These are phyloP conservation scores for Rattus rattus DNA, from an alignment of 2,113 vertebrate genomes.

Conservation along the genomic window DNA sequence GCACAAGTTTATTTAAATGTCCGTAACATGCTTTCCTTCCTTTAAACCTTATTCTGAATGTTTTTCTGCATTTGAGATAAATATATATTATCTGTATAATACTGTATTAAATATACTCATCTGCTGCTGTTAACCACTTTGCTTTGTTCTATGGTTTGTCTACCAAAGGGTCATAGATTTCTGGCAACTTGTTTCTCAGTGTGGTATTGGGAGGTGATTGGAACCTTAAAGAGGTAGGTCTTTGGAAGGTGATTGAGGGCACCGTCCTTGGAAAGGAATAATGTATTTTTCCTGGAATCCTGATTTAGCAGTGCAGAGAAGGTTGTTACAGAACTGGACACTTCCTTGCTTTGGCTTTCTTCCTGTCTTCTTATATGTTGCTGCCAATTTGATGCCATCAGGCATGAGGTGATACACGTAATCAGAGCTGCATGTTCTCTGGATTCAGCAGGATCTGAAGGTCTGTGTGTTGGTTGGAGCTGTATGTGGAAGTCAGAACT, in stretches of 20 bases:
- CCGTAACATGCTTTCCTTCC: not conserved
- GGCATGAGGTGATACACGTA: not conserved
- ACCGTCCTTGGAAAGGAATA: not conserved
- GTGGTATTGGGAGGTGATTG: not conserved
- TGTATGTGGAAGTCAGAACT: not conserved
- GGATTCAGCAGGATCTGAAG: not conserved
- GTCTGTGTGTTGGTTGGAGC: not conserved
- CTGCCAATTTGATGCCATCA: not conserved
- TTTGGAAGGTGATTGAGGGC: not conserved
- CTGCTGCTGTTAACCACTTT: not conserved
- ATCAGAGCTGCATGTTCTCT: not conserved
- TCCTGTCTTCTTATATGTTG: not conserved
- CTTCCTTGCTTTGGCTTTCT: not conserved
- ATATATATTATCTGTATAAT: constrained; percentile 20
- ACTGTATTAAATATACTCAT: constrained; percentile 14
- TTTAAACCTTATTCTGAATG: constrained; percentile 37
- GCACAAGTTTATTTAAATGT: constrained; percentile 48
- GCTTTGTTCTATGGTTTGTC: not conserved
- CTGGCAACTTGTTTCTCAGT: not conserved
- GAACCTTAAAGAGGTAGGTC: not conserved
- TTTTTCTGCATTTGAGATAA: not conserved
- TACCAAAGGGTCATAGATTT: not conserved
- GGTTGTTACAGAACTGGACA: not conserved
- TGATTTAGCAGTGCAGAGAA: not conserved
- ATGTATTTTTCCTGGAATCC: not conserved